Base-by-base conservation (phyloP, 2,113 vertebrate species). In the Spilogale gracilis region DNA sequence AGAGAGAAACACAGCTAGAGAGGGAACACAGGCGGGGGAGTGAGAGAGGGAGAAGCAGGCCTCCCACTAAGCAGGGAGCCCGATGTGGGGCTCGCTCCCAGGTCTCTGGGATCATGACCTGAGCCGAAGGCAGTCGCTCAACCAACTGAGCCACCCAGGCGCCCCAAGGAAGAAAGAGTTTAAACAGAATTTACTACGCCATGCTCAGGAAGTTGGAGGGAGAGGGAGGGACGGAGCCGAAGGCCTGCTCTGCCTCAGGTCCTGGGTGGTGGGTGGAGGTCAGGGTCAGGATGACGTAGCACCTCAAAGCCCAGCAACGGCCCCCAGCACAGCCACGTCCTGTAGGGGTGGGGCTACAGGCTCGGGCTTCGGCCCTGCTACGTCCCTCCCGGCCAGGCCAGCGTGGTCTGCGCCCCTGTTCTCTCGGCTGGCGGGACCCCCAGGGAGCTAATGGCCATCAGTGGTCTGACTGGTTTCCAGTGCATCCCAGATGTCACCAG, bases 341-440 rank as follows among this genome's bases (percentile, higher is more conserved):
- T 4, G 4, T 23, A 12, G 43, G 6, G 13, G 2, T 0, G 14
- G 16, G 52, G 76, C 52, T n/a, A 17, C 6, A 17, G 2, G 7
- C 18, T 21, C 1, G 3, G 71, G 32, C 23, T 9, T 4, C 2
- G 13, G 20, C n/a, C 76, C 52, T 58, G 78, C 50, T 0, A 1
- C 17, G 6, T 30, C 9, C 45, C 45, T 4, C 27, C 45, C 1
- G 5, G 16, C 10, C 3, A 61, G 74, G 25, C 43, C 20, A 5
- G 30, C 1, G 0, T 0, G 79, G 48, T 6, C 2, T 20, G 69
- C 0, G 2, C 2, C 11, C 13, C 32, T 2, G 0, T 8, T 4
- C 38, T 27, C n/a, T 43, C 54, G 2, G 32, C 3, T 9, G 32
- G 38, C 2, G 2, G 12, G 63, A 78, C 43, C 6, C 16, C 0